Percentiles rank a stretch among this genome's conserved stretches.
Evolutionary conservation across 2,797 vertebrate species (phyloP).

Genomic region (Cichlasoma orientale): DNA sequence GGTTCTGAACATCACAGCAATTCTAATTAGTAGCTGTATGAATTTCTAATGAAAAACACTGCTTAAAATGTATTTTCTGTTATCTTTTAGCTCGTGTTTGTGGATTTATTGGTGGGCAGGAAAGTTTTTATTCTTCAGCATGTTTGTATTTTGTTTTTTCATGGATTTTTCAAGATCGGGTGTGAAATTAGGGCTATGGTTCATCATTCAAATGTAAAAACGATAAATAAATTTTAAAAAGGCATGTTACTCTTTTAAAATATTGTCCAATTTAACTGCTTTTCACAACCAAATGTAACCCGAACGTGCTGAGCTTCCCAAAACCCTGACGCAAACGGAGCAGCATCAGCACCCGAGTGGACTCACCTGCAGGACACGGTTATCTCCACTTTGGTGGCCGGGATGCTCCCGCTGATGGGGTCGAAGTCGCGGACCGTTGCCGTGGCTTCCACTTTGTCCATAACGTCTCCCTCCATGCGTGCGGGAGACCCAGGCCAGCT

Average conservation of each 20-base stretch:
- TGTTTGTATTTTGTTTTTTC: background rate
- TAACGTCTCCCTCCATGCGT: slow-evolving; percentile 86
- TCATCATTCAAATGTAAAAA: background rate
- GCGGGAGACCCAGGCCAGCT: slow-evolving; percentile 70
- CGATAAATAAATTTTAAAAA: background rate
- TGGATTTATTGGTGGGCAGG: background rate
- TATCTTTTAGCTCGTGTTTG: no score
- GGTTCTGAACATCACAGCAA: background rate
- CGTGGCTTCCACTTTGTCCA: slow-evolving; percentile 90
- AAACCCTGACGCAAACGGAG: slow-evolving; percentile 8
- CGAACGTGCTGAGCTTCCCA: slow-evolving; percentile 31
- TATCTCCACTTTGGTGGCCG: slow-evolving; percentile 95
- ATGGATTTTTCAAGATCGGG: background rate
- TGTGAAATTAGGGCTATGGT: no score
- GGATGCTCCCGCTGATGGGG: slow-evolving; percentile 87
- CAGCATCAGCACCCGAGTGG: background rate
- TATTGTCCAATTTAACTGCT: background rate
- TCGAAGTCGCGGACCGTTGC: slow-evolving; percentile 88
- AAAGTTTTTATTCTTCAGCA: background rate
- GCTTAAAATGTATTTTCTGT: background rate
- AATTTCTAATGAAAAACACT: background rate
- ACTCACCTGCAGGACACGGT: slow-evolving; percentile 95
- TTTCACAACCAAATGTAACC: background rate
- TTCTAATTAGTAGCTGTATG: background rate
- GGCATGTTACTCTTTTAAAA: background rate